These are phyloP conservation scores for Pomatostomus ruficeps DNA, from an alignment of 2,113 vertebrate genomes.

Conservation along the genomic window DNA sequence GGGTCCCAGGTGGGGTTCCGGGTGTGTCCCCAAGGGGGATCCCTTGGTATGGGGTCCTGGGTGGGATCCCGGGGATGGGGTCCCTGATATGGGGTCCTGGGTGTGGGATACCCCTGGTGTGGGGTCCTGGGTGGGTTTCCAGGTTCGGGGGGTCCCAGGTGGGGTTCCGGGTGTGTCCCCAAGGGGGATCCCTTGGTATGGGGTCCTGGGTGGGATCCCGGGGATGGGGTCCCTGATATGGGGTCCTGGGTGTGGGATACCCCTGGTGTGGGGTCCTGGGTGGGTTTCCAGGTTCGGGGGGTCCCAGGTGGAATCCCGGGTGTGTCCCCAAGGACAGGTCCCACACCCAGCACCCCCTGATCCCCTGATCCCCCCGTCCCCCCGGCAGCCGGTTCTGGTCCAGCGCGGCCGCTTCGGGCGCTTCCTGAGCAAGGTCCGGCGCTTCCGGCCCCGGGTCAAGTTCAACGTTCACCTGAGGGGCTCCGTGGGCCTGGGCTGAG, in stretches of 20 bases:
- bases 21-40: too few relatives aligned
- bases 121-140: neutral
- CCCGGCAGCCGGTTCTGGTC: neutral
- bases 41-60: too few relatives aligned
- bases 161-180: neutral
- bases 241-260: neutral
- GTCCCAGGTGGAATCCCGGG: neutral
- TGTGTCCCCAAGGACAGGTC: neutral
- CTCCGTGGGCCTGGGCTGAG: neutral
- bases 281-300: neutral
- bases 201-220: too few relatives aligned
- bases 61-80: too few relatives aligned
- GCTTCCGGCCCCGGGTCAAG: accelerated
- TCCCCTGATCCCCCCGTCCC: neutral
- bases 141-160: too few relatives aligned
- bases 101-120: neutral
- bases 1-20: too few relatives aligned
- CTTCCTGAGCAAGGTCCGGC: neutral
- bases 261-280: neutral
- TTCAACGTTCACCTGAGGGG: accelerated
- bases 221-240: too few relatives aligned
- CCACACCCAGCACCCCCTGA: neutral
- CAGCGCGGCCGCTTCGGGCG: constrained; percentile 18
- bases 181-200: too few relatives aligned
- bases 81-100: neutral